A percentile compares a stretch with the other conserved stretches of the same genome.
phyloP scores from a whole-genome alignment of 1,140 invertebrate species.

The Panagrolaimus sp. region DNA sequence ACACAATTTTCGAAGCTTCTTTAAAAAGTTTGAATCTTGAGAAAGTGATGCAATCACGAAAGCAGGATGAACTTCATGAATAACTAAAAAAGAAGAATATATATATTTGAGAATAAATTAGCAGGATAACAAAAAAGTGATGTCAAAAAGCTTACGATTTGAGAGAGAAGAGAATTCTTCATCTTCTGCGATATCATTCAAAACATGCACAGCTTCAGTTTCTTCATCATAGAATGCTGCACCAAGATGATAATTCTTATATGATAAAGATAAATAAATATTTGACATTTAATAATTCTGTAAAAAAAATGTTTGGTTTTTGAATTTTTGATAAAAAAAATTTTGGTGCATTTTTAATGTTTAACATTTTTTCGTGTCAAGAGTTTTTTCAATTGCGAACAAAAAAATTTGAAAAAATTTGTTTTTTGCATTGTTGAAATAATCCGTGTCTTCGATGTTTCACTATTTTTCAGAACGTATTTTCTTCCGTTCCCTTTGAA shows the following conservation, averaged over 20 bases:
- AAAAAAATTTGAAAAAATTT: no score
- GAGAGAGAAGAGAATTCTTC: slow-evolving; percentile 12
- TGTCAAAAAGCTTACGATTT: slow-evolving; percentile 21
- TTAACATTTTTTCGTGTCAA: no score
- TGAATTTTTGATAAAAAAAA: no score
- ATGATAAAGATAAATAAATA: slow-evolving; percentile 4
- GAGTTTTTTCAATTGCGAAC: no score
- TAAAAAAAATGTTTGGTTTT: no score
- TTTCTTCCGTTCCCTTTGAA: no score
- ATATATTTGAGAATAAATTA: no score
- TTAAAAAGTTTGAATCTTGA: slow-evolving; percentile 8
- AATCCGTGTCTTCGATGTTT: no score
- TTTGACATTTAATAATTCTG: no score
- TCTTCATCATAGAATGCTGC: slow-evolving; percentile 27
- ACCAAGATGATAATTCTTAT: slow-evolving; percentile 17
- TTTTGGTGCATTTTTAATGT: no score
- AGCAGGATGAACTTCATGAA: slow-evolving; percentile 19
- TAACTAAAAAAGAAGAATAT: slow-evolving; percentile 19
- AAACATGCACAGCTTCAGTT: slow-evolving; percentile 1
- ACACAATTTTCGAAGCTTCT: slow-evolving; percentile 22
- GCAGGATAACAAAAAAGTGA: neutral
- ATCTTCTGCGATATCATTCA: slow-evolving; percentile 21
- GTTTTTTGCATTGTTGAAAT: no score
- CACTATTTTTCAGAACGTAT: no score
- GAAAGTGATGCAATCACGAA: slow-evolving; percentile 22